Conservation (phyloP, 2,888 invertebrate genomes). For the Heliconius erato region DNA sequence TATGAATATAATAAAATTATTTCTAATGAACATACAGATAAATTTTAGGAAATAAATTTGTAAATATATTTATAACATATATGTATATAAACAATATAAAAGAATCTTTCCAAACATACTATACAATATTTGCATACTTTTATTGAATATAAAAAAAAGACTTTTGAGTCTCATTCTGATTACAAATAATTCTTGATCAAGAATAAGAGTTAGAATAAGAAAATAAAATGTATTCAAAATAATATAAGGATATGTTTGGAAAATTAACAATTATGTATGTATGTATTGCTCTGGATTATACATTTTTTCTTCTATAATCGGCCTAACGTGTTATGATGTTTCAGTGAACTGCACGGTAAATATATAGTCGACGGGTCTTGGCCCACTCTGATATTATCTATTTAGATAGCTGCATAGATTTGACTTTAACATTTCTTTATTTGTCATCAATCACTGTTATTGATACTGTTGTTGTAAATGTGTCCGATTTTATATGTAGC, state of each 20-base stretch:
- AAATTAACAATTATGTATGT: background rate
- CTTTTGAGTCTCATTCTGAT: slow-evolving; percentile 2
- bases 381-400: background rate
- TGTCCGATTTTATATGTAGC: too few relatives aligned
- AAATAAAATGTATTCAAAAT: background rate
- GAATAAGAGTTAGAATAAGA: slow-evolving; percentile 18
- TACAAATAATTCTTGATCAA: slow-evolving; percentile 20
- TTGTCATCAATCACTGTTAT: too few relatives aligned
- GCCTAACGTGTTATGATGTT: background rate
- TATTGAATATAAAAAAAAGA: background rate
- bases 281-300: background rate
- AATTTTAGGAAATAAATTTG: background rate
- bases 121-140: slow-evolving; percentile 4
- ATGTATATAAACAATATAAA: background rate
- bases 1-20: slow-evolving; percentile 4
- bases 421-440: too few relatives aligned
- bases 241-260: background rate
- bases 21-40: background rate
- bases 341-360: background rate
- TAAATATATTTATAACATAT: background rate
- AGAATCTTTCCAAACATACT: slow-evolving; percentile 1
- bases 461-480: too few relatives aligned
- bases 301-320: background rate
- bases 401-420: too few relatives aligned
- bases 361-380: background rate